Conservation (phyloP, 2,797 vertebrate species). For the Poecilia gillii region DNA sequence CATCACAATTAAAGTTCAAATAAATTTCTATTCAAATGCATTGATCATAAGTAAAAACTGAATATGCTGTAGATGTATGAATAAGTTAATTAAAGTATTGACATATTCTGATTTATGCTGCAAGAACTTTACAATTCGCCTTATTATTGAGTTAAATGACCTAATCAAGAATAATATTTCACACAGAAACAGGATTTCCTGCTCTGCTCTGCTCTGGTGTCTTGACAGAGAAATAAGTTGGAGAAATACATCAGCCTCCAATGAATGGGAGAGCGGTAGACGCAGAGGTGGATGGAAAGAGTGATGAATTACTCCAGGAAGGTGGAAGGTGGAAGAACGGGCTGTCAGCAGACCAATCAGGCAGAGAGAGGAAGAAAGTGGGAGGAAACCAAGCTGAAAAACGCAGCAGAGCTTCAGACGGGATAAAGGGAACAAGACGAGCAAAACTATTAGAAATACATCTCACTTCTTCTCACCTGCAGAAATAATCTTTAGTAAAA, state of each 20-base stretch:
- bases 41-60: background rate
- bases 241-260: constrained; percentile 37
- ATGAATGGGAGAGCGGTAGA: constrained; percentile 25
- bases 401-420: constrained; percentile 8
- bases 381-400: constrained; percentile 14
- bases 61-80: background rate
- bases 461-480: constrained; percentile 29
- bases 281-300: constrained; percentile 24
- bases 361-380: constrained; percentile 28
- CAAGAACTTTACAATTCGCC: background rate
- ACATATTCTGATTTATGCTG: constrained; percentile 50
- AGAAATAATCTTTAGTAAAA: constrained; percentile 18
- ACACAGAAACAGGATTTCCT: background rate
- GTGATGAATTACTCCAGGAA: constrained; percentile 48
- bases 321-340: constrained; percentile 29
- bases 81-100: constrained; percentile 1
- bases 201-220: constrained; percentile 28
- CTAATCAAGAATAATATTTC: background rate
- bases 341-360: constrained; percentile 55
- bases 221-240: constrained; percentile 36
- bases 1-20: background rate
- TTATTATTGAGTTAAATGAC: background rate
- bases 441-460: constrained; percentile 13
- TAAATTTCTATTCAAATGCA: background rate
- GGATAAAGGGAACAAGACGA: background rate